These are phyloP conservation scores for Pandemis cinnamomeana DNA, from an alignment of 2,888 invertebrate genomes.

Conservation along the genomic window DNA sequence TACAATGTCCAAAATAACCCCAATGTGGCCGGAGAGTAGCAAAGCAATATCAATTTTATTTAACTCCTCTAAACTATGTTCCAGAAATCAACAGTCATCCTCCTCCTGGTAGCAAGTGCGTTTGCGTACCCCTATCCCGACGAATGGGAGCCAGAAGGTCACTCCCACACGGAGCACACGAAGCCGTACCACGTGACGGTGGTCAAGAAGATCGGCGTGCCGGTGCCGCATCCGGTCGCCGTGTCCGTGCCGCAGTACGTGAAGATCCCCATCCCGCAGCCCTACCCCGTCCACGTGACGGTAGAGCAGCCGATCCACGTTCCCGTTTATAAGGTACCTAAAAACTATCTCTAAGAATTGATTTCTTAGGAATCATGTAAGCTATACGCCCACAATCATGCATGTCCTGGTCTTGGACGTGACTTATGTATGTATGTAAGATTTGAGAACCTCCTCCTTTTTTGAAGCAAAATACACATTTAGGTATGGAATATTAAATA, in stretches of 20 bases:
- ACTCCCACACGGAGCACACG: slow-evolving; percentile 87
- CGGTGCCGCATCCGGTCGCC: slow-evolving; percentile 89
- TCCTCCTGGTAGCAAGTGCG: slow-evolving; percentile 64
- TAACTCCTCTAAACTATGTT: slow-evolving; percentile 41
- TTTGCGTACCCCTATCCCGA: slow-evolving; percentile 64
- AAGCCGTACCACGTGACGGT: slow-evolving; percentile 89
- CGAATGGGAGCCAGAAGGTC: slow-evolving; percentile 82
- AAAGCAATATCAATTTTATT: too few relatives aligned
- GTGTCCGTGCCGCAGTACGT: slow-evolving; percentile 88
- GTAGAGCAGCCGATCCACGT: slow-evolving; percentile 90
- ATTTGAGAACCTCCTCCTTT: too few relatives aligned
- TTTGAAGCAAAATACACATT: too few relatives aligned
- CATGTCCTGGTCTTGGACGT: too few relatives aligned
- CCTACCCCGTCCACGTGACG: slow-evolving; percentile 89
- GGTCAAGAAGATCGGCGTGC: slow-evolving; percentile 89
- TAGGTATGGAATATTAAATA: too few relatives aligned
- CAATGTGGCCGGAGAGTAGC: too few relatives aligned
- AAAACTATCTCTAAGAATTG: too few relatives aligned
- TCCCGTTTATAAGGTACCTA: slow-evolving; percentile 86
- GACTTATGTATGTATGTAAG: too few relatives aligned
- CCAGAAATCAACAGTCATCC: slow-evolving; percentile 75
- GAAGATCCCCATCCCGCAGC: slow-evolving; percentile 89
- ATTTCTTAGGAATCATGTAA: too few relatives aligned
- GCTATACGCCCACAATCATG: too few relatives aligned
- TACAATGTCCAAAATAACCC: background rate